Percentiles rank a stretch among this genome's conserved stretches.
Conservation (phyloP, 2,797 vertebrate genomes). For the Phrynocephalus forsythii region DNA sequence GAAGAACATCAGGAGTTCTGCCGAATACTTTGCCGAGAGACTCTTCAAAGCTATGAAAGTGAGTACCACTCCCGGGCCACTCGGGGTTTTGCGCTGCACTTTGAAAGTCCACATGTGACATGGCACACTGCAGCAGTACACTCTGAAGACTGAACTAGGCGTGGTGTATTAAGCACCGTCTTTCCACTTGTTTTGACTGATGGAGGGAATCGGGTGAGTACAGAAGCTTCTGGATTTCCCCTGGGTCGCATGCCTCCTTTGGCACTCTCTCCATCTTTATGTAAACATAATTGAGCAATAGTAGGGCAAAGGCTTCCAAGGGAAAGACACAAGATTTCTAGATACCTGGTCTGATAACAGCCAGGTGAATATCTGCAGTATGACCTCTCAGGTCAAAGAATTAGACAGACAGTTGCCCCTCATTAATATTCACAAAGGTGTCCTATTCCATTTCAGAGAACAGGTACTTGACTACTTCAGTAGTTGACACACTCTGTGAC, state of each 20-base stretch:
- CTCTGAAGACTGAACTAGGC: neutral
- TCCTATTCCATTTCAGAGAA: neutral
- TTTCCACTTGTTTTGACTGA: neutral
- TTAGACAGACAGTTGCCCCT: neutral
- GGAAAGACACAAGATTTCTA: neutral
- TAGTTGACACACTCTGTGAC: neutral
- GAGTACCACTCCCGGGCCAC: constrained; percentile 42
- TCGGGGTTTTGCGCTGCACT: neutral
- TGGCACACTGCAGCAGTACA: neutral
- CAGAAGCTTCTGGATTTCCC: no score
- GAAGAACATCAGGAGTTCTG: constrained; percentile 87
- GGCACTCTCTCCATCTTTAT: no score
- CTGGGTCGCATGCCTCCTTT: no score
- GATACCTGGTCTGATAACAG: neutral
- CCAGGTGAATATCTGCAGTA: neutral
- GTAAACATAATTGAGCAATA: no score
- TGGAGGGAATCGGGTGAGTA: no score
- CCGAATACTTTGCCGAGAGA: constrained; percentile 92
- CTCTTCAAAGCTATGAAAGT: constrained; percentile 99
- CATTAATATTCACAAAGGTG: neutral
- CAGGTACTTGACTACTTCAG: neutral
- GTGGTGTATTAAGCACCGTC: neutral
- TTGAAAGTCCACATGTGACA: no score
- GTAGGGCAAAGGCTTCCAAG: no score
- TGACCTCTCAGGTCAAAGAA: neutral